Base-by-base conservation (phyloP, 2,797 vertebrate species). In the Ctenochaetus hawaiiensis region DNA sequence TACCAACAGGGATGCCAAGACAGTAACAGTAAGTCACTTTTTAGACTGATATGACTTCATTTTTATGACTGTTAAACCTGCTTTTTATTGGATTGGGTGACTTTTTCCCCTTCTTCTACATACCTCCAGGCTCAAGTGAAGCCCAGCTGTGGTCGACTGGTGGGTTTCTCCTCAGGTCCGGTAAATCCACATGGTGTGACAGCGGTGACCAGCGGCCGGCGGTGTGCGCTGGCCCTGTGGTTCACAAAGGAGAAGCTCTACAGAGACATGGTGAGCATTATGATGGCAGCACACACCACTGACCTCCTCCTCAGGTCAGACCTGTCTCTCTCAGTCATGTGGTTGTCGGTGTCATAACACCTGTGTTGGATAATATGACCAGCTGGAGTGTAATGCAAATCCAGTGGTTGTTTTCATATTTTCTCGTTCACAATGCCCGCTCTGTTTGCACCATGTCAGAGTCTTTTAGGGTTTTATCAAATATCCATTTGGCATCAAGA, bases 161-260 rank as follows among this genome's bases (percentile, higher is more conserved):
- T 97, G 8, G 96, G 96, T 78, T 99, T 98, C 89, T 97, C 97
- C 67, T 98, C 98, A 0, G 98, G 98, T 43, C 96, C 95, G 6
- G 96, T 98, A 59, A 99, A 99, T 80, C 97, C 98, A 2, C 97
- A 99, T 0, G 98, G 98, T 0, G 97, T 99, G 11, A 95, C 95
- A 23, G 98, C 97, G 0, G 96, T 99, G 90, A 97, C 96, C 0
- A 90, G 65, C 0, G 98, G 97, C 1, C 94, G 95, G 48, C 94
- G 97, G 75, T 99, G 97, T 0, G 95, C 97, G 4, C 54, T 99
- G 26, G 97, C 96, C 0, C 95, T 99, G 68, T 99, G 97, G 98
- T 99, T 99, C 86, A 98, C 98, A 0, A 96, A 96, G 72, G 96
- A 98, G 22, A 94, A 85, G 52, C 93, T 96, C 62, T 97, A 98